phyloP scores from a whole-genome alignment of 2,888 invertebrate genomes.

The Synanthedon formicaeformis region DNA sequence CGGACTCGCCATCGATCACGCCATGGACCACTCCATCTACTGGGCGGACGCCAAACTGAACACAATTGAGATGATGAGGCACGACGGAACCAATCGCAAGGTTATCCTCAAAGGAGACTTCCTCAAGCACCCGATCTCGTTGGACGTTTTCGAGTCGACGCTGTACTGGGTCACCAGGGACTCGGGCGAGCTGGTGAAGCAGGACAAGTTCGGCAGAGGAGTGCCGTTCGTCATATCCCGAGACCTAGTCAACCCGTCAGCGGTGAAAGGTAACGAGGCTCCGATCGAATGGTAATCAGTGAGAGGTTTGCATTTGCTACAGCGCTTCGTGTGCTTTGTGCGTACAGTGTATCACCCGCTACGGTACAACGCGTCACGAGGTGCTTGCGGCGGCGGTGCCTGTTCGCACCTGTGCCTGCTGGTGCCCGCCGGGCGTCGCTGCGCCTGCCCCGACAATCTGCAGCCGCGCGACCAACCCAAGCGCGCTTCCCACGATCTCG shows the following conservation, averaged over 20 bases:
- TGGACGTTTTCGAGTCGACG: conserved; percentile 94
- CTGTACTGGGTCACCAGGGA: conserved; percentile 94
- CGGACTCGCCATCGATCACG: conserved; percentile 90
- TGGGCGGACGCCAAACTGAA: conserved; percentile 97
- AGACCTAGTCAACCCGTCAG: conserved; percentile 87
- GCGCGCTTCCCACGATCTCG: conserved; percentile 72
- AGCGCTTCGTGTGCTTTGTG: not conserved
- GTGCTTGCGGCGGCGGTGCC: conserved; percentile 75
- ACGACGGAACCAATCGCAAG: conserved; percentile 83
- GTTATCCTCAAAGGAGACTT: conserved; percentile 78
- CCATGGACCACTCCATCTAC: conserved; percentile 89
- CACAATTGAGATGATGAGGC: conserved; percentile 86
- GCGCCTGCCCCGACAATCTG: conserved; percentile 88
- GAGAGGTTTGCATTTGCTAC: no score
- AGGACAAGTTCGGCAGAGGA: conserved; percentile 97
- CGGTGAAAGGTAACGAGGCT: conserved; percentile 75
- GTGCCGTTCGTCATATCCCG: conserved; percentile 86
- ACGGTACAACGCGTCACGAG: conserved; percentile 79
- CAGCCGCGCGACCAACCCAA: conserved; percentile 41
- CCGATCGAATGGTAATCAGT: no score
- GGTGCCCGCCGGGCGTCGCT: conserved; percentile 88
- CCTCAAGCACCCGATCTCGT: conserved; percentile 82
- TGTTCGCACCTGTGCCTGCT: conserved; percentile 95
- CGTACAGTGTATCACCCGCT: conserved; percentile 80
- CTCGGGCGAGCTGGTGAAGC: conserved; percentile 86